Base-by-base conservation (phyloP, 2,797 vertebrate genomes). In the Anguilla marmorata region DNA sequence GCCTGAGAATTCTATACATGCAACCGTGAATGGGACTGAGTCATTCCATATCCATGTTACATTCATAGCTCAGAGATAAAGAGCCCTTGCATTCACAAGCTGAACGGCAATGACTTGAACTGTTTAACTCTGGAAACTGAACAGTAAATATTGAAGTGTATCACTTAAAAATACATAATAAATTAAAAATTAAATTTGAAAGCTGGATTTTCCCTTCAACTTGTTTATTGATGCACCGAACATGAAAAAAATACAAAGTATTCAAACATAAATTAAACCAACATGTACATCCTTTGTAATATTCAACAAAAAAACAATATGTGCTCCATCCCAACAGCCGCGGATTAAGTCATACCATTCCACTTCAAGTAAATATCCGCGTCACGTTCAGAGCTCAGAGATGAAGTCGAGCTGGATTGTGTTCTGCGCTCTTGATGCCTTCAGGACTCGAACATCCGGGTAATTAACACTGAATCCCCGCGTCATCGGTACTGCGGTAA, bases 141-240 rank as follows among this genome's bases (percentile, higher is more conserved):
- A 76, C 11, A 76, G 37, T 76, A 33, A 11, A 21, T 79, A 37
- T 19, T 27, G 12, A 9, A 30, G 33, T 41, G 37, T 63, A 54
- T 41, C 41, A 12, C 16, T 21, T 16, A 74, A 80, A 86, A 63
- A 11, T 45, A 1, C 19, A 11, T 54, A 8, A 60, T 87, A 84
- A 84, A 50, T 74, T 92, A 92, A 88, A 84, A 93, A 89, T 88
- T 45, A 4, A 45, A 88, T 92, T 90, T 92, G 90, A 92, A 86
- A 89, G 27, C 54, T 90, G 74, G 86, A 89, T 90, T 95, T 97
- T 98, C 97, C 98, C 98, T 99, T 99, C 98, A 98, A 98, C 96
- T 97, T 98, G 98, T 99, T 99, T 99, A 99, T 99, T 99, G 98
- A 99, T 99, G 98, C 99, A 99, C 98, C 96, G 96, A 99, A 99